Evolutionary conservation across 2,888 invertebrate species (phyloP), one percentile per base, ranked within the genome.

Genomic region (Aplocera efformata): DNA sequence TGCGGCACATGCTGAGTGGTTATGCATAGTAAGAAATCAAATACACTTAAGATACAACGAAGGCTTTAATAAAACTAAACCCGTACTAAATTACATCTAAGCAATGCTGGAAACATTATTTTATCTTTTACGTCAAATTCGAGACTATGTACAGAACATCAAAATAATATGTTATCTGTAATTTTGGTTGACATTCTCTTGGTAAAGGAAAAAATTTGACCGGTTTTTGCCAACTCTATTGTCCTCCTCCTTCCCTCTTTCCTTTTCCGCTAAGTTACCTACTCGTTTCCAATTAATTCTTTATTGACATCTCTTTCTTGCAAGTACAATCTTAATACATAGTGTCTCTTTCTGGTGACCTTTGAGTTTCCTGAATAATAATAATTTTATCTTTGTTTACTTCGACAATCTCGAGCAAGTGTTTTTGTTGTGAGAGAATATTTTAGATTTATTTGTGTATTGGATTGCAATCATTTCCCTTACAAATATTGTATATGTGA

Each of bases 321-420:
- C 9, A 10, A 0, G 3, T 11, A 6, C 63, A 56, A 49, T 9
- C 42, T 22, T 37, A 4, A 1, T 17, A 9, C 26, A 17, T 2
- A 26, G 20, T 61, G 41, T 75, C 72, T 58, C 77, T 56, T 51
- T 80, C 62, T 54, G 64, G 54, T 84, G 85, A 88, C 85, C 86
- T 88, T 88, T 85, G 84, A 75, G 69, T 78, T 74, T 73, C 76
- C 77, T 73, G 78, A 78, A 70, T 79, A 81, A 78, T 80, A 81
- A 61, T 80, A 80, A 60, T 77, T 72, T 72, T 75, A 81, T 83
- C 85, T 85, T 86, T 88, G 86, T 86, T 86, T 88, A 86, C 86
- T 82, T 81, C 73, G 67, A 66, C 25, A 36, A 30, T 37, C 69
- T 65, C 70, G 64, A 66, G 72, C 68, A 63, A 80, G 79, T 86